Evolutionary conservation across 1,140 invertebrate genomes (phyloP), one percentile per base, ranked within the genome.

Genomic region (Apis florea): DNA sequence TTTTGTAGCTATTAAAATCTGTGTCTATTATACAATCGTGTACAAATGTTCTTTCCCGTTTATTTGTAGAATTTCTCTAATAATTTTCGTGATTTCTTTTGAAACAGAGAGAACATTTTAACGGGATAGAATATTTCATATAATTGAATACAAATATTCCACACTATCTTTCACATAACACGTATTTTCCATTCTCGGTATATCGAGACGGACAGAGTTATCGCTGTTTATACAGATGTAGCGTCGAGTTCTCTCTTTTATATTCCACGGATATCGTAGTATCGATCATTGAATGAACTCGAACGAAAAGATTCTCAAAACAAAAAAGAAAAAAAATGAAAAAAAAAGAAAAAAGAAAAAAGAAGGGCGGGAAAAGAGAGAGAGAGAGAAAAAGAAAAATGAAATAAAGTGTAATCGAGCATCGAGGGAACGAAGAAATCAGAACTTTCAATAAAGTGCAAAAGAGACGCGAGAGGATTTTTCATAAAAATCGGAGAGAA

Each of bases 401-500:
- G 12, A 49, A 19, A 61, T 24, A 47, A 47, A 31, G 11, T 40
- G 24, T 19, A 53, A 40, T 26, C 11, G 47, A 53, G 8, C 47
- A 19, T 26, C 24, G 19, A 15, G n/a, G 26, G 19, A 54, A 49
- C 40, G 21, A 4, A 21, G 26, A 10, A 64, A 76, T 40, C 47
- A 51, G 9, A 26, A 56, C 21, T 76, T 76, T 40, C 47, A 66
- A 76, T 67, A 75, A 75, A 75, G 59, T 63, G 59, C 49, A 31
- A 75, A 75, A 51, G 47, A 13, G 59, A 51, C 72, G 31, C 56
- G 24, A 61, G 26, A n/a, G 58, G 12, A 13, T 15, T 68, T 68
- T 56, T 26, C 74, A 54, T 24, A 5, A 26, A 68, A 31, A 3
- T 15, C 31, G 26, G 21, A n/a, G 21, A 31, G 17, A 26, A 47